A percentile compares a stretch with the other conserved stretches of the same genome.
phyloP scores from a whole-genome alignment of 92 coral and sea anemone species.

The Palythoa grandis region DNA sequence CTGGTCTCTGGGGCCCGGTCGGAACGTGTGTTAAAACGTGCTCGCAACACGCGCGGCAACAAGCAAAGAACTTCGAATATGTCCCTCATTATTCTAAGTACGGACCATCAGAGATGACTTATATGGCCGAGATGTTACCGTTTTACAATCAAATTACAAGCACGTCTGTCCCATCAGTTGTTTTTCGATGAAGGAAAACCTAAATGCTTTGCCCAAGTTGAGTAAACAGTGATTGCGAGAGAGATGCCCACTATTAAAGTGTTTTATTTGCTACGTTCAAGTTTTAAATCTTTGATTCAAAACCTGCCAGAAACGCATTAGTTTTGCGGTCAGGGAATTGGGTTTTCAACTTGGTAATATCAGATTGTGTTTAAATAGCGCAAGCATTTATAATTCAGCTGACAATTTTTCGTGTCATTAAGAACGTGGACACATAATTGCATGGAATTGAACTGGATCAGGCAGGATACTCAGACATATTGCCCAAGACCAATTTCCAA shows the following conservation, averaged over 20 bases:
- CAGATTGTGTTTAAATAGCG: constrained; percentile 29
- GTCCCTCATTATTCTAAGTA: constrained; percentile 57
- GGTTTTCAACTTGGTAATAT: constrained; percentile 14
- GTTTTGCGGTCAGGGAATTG: constrained; percentile 20
- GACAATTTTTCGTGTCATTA: constrained; percentile 52
- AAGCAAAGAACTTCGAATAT: constrained; percentile 62
- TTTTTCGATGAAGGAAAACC: constrained; percentile 52
- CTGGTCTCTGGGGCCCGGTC: constrained; percentile 77
- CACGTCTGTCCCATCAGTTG: constrained; percentile 57
- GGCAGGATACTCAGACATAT: constrained; percentile 1
- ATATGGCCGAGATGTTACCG: constrained; percentile 62
- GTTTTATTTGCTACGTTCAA: background rate
- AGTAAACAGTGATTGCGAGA: background rate
- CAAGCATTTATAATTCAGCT: constrained; percentile 33
- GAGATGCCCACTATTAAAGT: background rate
- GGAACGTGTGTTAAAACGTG: constrained; percentile 80
- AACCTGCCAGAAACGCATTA: constrained; percentile 22
- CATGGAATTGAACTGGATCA: constrained; percentile 48
- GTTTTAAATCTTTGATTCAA: constrained; percentile 29
- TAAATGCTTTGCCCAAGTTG: background rate
- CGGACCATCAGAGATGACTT: constrained; percentile 57
- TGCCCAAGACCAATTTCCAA: constrained; percentile 20
- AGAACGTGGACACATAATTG: constrained; percentile 49
- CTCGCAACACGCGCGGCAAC: constrained; percentile 66
- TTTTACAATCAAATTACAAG: constrained; percentile 59